Evolutionary conservation across 2,888 invertebrate genomes (phyloP).

Genomic region (Endotricha flammealis): DNA sequence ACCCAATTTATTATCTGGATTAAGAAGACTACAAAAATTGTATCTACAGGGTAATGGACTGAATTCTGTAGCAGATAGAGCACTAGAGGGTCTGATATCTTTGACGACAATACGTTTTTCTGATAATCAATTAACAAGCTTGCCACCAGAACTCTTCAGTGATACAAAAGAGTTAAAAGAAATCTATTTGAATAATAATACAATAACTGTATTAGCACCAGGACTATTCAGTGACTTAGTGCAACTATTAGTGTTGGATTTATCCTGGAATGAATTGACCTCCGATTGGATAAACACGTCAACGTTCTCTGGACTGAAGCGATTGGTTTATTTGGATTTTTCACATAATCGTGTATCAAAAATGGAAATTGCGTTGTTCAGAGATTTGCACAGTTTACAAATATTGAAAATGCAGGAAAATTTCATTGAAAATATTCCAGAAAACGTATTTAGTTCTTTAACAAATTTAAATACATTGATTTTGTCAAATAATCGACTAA

Average conservation of each 20-base stretch:
- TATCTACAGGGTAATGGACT: conserved; percentile 88
- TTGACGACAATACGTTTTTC: conserved; percentile 86
- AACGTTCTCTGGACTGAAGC: conserved; percentile 86
- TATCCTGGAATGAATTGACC: conserved; percentile 88
- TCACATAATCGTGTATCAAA: conserved; percentile 86
- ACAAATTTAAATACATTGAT: conserved; percentile 89
- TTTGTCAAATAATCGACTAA: conserved; percentile 88
- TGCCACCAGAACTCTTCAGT: conserved; percentile 89
- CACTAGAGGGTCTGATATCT: conserved; percentile 85
- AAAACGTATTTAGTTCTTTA: conserved; percentile 86
- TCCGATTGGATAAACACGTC: conserved; percentile 90
- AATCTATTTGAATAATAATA: conserved; percentile 89
- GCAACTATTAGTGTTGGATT: conserved; percentile 85
- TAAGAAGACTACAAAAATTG: conserved; percentile 84
- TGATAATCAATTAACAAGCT: conserved; percentile 87
- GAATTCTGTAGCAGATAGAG: conserved; percentile 85
- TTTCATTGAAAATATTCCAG: conserved; percentile 85
- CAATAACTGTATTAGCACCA: conserved; percentile 87
- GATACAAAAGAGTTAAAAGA: conserved; percentile 88
- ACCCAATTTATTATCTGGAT: conserved; percentile 83
- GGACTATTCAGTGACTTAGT: conserved; percentile 87
- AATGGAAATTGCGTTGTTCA: conserved; percentile 86
- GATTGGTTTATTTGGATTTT: conserved; percentile 86
- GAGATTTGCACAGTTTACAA: conserved; percentile 88
- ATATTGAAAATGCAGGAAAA: conserved; percentile 89